A percentile compares a stretch with the other conserved stretches of the same genome.
phyloP scores from a whole-genome alignment of 2,888 invertebrate species.

The Lypha dubia region DNA sequence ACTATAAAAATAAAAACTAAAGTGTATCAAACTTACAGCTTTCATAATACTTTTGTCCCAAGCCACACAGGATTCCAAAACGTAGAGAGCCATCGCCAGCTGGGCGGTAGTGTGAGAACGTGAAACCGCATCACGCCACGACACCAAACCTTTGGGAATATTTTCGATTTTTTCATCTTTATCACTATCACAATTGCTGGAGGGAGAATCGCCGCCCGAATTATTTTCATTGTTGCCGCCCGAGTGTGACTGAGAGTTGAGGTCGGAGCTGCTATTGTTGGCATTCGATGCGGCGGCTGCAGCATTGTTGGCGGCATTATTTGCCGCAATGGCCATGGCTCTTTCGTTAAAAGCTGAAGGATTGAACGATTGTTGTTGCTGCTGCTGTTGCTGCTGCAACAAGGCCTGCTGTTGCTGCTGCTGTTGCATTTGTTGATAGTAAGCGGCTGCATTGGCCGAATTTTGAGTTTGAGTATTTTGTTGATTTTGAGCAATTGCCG shows the following conservation, averaged over 20 bases:
- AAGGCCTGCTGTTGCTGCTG: constrained; percentile 80
- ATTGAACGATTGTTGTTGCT: constrained; percentile 78
- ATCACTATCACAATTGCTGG: constrained; percentile 82
- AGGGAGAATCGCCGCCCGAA: constrained; percentile 81
- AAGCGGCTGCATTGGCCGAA: constrained; percentile 82
- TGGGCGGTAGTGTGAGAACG: constrained; percentile 95
- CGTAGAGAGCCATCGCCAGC: constrained; percentile 93
- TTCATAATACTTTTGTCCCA: constrained; percentile 99
- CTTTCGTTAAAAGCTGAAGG: constrained; percentile 79
- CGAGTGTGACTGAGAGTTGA: constrained; percentile 63
- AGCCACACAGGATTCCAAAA: constrained; percentile 95
- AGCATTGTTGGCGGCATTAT: constrained; percentile 73
- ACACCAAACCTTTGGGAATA: constrained; percentile 87
- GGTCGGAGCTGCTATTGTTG: constrained; percentile 60
- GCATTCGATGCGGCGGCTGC: constrained; percentile 71
- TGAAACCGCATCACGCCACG: constrained; percentile 95
- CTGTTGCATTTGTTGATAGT: constrained; percentile 80
- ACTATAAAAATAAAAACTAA: constrained; percentile 7
- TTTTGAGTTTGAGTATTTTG: constrained; percentile 83
- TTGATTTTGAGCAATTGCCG: constrained; percentile 85
- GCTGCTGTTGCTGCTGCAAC: constrained; percentile 79
- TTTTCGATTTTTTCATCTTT: constrained; percentile 82
- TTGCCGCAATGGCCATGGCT: constrained; percentile 80
- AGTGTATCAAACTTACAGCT: constrained; percentile 90
- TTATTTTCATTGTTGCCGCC: constrained; percentile 76